Evolutionary conservation across 2,797 vertebrate genomes (phyloP).

Genomic region (Sternarchorhynchus goeldii): DNA sequence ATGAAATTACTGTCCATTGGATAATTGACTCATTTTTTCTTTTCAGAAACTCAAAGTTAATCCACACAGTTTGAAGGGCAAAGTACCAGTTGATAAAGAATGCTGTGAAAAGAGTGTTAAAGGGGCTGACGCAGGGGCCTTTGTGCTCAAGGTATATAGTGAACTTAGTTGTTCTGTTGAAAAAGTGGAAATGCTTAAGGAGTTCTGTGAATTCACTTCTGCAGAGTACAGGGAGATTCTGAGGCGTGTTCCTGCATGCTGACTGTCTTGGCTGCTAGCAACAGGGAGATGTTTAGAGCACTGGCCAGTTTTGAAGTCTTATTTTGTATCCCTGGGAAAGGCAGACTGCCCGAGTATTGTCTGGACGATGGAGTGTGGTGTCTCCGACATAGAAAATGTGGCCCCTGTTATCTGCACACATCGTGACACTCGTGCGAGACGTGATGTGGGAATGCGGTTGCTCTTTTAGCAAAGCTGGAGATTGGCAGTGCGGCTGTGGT

Average conservation of each 20-base stretch:
- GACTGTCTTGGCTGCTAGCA: neutral
- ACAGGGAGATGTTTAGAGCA: neutral
- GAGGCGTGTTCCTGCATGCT: constrained; percentile 10
- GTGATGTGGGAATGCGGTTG: too few species aligned
- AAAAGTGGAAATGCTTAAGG: neutral
- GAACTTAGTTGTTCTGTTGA: neutral
- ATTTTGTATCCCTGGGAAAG: neutral
- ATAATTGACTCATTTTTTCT: neutral
- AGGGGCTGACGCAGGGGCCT: too few species aligned
- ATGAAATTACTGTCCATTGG: constrained; percentile 18
- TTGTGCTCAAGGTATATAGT: neutral
- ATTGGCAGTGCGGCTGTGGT: too few species aligned
- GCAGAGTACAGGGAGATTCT: constrained; percentile 1
- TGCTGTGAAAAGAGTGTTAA: too few species aligned
- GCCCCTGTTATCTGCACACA: too few species aligned
- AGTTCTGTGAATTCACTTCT: constrained; percentile 6
- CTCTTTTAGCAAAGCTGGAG: too few species aligned
- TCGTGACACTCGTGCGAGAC: too few species aligned
- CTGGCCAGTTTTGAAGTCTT: neutral
- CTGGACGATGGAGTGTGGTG: neutral
- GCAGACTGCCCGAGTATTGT: neutral
- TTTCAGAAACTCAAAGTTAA: constrained; percentile 23
- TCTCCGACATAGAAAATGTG: neutral
- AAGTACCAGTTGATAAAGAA: too few species aligned
- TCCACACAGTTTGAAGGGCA: neutral